Percentiles rank a stretch among this genome's conserved stretches.
phyloP scores from a whole-genome alignment of 2,888 invertebrate genomes.

The Hetaerina titia region DNA sequence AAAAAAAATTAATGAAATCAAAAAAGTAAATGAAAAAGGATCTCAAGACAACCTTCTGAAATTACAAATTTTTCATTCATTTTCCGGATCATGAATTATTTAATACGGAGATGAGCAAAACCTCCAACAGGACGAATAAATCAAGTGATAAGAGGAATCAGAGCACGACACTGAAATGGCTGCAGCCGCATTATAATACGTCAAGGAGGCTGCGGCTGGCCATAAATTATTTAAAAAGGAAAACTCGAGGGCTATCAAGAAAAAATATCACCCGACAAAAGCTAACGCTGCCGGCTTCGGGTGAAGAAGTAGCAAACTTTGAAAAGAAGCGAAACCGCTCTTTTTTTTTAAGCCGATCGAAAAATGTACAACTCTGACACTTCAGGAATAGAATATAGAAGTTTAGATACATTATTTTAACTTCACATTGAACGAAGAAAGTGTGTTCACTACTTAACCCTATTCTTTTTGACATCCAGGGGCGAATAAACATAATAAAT shows the following conservation, averaged over 20 bases:
- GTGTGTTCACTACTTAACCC: not conserved
- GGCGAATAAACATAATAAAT: not conserved
- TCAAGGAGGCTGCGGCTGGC: conserved; percentile 2
- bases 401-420: not conserved
- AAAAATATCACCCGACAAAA: conserved; percentile 44
- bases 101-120: not conserved
- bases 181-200: conserved; percentile 39
- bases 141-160: conserved; percentile 42
- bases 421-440: not conserved
- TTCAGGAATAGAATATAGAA: not conserved
- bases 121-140: conserved; percentile 30
- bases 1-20: not conserved
- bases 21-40: not conserved
- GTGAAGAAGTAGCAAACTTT: conserved; percentile 41
- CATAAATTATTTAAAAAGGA: conserved; percentile 50
- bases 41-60: not conserved
- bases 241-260: conserved; percentile 25
- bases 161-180: conserved; percentile 7
- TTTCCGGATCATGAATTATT: conserved; percentile 33
- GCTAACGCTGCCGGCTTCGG: conserved; percentile 26
- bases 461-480: not conserved
- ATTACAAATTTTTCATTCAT: not conserved
- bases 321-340: not conserved
- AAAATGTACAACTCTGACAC: conserved; percentile 12
- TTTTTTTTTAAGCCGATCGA: not conserved